These are phyloP conservation scores for Lasioglossum baleicum DNA, from an alignment of 1,140 invertebrate species.

Conservation along the genomic window DNA sequence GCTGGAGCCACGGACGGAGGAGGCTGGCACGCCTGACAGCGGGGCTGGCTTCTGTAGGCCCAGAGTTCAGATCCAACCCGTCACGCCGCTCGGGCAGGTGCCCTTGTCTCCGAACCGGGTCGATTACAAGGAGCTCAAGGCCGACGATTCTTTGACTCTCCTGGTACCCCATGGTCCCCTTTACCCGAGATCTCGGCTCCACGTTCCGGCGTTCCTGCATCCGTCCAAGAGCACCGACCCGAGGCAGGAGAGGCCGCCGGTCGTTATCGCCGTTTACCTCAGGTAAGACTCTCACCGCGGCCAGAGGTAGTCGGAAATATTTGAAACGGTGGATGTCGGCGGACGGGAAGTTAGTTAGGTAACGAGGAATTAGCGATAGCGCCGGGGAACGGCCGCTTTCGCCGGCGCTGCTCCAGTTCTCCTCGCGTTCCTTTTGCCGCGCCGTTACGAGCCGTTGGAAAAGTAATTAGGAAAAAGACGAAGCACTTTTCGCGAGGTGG, in stretches of 20 bases:
- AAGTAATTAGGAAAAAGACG: no score
- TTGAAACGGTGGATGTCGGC: no score
- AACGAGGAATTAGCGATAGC: no score
- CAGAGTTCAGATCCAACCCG: constrained; percentile 88
- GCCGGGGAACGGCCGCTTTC: no score
- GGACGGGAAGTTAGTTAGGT: no score
- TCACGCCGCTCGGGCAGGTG: constrained; percentile 86
- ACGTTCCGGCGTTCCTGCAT: constrained; percentile 92
- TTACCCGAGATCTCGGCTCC: constrained; percentile 91
- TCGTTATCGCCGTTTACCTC: constrained; percentile 89
- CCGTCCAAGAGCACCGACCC: constrained; percentile 81
- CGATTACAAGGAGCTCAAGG: constrained; percentile 90
- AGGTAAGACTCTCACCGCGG: constrained; percentile 87
- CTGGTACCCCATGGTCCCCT: constrained; percentile 91
- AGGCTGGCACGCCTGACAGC: constrained; percentile 68
- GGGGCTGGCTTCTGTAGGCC: constrained; percentile 83
- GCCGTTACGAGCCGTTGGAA: no score
- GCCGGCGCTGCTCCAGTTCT: no score
- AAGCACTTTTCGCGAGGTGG: no score
- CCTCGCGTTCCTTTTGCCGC: no score
- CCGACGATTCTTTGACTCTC: constrained; percentile 89
- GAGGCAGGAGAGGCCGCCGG: constrained; percentile 70
- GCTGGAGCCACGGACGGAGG: constrained; percentile 86
- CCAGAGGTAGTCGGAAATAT: no score
- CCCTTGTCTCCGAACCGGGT: constrained; percentile 87